Evolutionary conservation across 2,113 vertebrate genomes (phyloP), one percentile per base, ranked within the genome.

Genomic region (Etheostoma cragini): DNA sequence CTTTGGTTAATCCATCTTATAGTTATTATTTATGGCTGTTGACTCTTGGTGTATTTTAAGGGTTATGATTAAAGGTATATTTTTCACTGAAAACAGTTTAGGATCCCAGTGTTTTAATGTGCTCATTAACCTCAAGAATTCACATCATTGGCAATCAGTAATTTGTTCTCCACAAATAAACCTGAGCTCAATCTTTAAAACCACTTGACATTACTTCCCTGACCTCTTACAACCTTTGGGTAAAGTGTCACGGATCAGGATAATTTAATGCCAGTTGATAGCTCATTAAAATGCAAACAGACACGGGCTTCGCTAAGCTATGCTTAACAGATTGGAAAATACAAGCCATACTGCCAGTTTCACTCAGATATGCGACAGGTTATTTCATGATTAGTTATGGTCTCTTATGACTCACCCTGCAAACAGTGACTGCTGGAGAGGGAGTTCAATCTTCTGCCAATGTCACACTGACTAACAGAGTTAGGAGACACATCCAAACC

Each of bases 251-350:
- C 53, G 35, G 84, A 81, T 80, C 56, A 58, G 64, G 87, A 77
- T 94, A 79, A 91, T 90, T 88, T 86, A 86, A 94, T 94, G 87
- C 84, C 69, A 80, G 50, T 81, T 89, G 89, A 90, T 87, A 77
- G 85, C 87, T 94, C 91, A 93, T 93, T 94, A 93, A 88, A 62
- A 89, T 88, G 85, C 91, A 87, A 89, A 82, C 84, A 87, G 85
- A 84, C 81, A 80, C 65, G 8, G 82, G 42, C 73, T 65, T 77
- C 78, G 83, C 80, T 63, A 74, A 87, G 85, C 87, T 85, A 80
- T 87, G 84, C 90, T 86, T 76, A 90, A 91, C 89, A 93, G 83
- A 93, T 91, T 83, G 83, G 82, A 89, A 92, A 89, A 87, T 82
- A 83, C 75, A 73, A 89, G 83, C 86, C 81, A 72, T 76, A 75